Conservation (phyloP, 1,140 invertebrate species). For the Rhynchophorus ferrugineus region DNA sequence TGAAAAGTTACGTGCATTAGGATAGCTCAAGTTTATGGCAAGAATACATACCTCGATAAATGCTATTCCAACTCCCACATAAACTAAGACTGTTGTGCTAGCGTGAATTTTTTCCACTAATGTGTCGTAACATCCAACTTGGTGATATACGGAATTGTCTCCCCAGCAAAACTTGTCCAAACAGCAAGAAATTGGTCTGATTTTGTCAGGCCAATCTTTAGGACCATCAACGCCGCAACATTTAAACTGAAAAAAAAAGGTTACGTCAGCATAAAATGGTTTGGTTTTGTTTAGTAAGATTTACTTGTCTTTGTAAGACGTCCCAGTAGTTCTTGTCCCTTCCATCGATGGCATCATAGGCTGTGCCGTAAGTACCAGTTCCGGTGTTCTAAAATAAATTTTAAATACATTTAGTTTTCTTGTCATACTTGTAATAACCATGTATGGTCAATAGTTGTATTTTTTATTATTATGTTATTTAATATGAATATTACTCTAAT, state of each 20-base stretch:
- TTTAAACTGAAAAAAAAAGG: slow-evolving; percentile 44
- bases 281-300: neutral
- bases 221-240: slow-evolving; percentile 59
- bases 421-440: neutral
- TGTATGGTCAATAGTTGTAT: too few relatives aligned
- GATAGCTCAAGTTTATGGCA: too few relatives aligned
- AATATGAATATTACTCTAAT: too few relatives aligned
- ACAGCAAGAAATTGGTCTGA: slow-evolving; percentile 34
- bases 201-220: slow-evolving; percentile 36
- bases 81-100: slow-evolving; percentile 11
- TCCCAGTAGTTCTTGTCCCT: slow-evolving; percentile 25
- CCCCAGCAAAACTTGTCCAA: slow-evolving; percentile 22
- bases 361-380: slow-evolving; percentile 12
- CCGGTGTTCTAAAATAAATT: neutral
- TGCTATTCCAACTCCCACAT: slow-evolving; percentile 18
- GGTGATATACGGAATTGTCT: slow-evolving; percentile 15
- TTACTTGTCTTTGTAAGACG: slow-evolving; percentile 21
- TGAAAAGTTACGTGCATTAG: too few relatives aligned
- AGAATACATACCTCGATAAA: slow-evolving; percentile 23
- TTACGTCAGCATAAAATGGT: neutral
- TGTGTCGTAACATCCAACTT: slow-evolving; percentile 20
- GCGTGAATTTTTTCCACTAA: slow-evolving; percentile 19
- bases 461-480: too few relatives aligned
- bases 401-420: neutral
- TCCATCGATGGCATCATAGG: slow-evolving; percentile 17